Evolutionary conservation across 2,888 invertebrate species (phyloP).

Genomic region (Drosophila anceps): DNA sequence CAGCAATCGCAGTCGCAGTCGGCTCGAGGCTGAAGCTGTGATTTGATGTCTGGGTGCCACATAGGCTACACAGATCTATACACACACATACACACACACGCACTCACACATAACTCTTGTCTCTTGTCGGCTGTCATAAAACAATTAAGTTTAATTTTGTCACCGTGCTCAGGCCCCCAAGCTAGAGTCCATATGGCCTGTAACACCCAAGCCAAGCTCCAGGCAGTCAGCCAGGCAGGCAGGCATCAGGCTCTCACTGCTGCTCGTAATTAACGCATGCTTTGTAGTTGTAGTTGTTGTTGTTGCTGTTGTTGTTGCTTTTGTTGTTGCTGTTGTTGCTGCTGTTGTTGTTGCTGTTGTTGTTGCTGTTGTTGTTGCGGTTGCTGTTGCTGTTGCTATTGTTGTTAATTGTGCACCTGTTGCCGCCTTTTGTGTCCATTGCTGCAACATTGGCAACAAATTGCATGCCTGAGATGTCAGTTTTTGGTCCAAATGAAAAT

Average conservation of each 20-base stretch:
- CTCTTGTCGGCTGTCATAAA: conserved; percentile 73
- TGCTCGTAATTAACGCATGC: conserved; percentile 75
- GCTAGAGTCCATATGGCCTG: conserved; percentile 21
- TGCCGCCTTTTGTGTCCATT: conserved; percentile 70
- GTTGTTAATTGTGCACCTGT: conserved; percentile 76
- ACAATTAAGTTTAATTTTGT: conserved; percentile 83
- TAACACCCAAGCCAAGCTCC: conserved; percentile 9
- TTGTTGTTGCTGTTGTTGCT: conserved; percentile 38
- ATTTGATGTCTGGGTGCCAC: conserved; percentile 56
- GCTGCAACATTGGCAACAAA: conserved; percentile 39
- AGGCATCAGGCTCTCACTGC: conserved; percentile 24
- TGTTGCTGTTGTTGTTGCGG: conserved; percentile 54
- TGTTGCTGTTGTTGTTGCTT: conserved; percentile 29
- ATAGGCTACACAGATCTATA: conserved; percentile 66
- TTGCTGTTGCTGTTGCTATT: conserved; percentile 26
- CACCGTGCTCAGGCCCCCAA: conserved; percentile 63
- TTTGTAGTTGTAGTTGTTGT: conserved; percentile 56
- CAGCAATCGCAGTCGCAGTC: conserved; percentile 36
- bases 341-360: conserved; percentile 36
- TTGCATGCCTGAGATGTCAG: conserved; percentile 48
- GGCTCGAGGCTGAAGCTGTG: conserved; percentile 52
- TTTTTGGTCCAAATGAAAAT: conserved; percentile 36
- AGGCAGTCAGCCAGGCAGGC: conserved; percentile 4
- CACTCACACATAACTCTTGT: conserved; percentile 24
- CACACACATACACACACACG: conserved; percentile 22